Evolutionary conservation across 2,888 invertebrate species (phyloP).

Genomic region (Tuberolachnus salignus): DNA sequence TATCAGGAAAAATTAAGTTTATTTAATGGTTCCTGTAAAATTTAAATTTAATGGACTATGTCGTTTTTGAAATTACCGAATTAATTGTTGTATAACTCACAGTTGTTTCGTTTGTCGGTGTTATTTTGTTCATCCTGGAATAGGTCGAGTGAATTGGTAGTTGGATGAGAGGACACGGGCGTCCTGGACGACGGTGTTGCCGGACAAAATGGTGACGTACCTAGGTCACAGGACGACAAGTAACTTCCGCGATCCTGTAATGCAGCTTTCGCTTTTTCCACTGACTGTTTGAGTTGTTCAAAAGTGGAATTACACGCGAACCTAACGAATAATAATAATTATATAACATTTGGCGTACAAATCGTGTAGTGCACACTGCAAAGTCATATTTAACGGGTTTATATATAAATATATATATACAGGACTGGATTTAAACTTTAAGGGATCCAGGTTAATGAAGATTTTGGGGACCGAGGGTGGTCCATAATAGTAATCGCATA

Average conservation of each 20-base stretch:
- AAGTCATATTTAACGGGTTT: neutral
- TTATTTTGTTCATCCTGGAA: slow-evolving; percentile 56
- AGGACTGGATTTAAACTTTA: too few species aligned
- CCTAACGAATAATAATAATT: slow-evolving; percentile 62
- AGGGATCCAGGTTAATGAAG: too few species aligned
- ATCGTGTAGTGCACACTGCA: neutral
- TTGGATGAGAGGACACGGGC: slow-evolving; percentile 39
- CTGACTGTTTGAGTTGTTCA: slow-evolving; percentile 87
- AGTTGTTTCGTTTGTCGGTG: slow-evolving; percentile 47
- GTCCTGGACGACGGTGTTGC: slow-evolving; percentile 59
- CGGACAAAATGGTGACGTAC: slow-evolving; percentile 59
- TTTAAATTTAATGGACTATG: too few species aligned
- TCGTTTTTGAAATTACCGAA: too few species aligned
- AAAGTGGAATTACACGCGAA: slow-evolving; percentile 81
- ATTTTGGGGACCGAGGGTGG: too few species aligned
- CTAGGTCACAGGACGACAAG: slow-evolving; percentile 66
- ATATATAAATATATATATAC: neutral
- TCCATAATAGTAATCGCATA: too few species aligned
- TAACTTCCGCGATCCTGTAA: slow-evolving; percentile 76
- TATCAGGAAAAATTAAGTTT: too few species aligned
- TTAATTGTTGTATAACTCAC: slow-evolving; percentile 30
- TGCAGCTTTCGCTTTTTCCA: slow-evolving; percentile 88
- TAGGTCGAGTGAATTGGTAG: slow-evolving; percentile 57
- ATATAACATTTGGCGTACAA: neutral
- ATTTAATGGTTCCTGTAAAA: too few species aligned